A percentile compares a stretch with the other conserved stretches of the same genome.
Conservation (phyloP, 2,888 invertebrate genomes). For the Prosapia bicincta region DNA sequence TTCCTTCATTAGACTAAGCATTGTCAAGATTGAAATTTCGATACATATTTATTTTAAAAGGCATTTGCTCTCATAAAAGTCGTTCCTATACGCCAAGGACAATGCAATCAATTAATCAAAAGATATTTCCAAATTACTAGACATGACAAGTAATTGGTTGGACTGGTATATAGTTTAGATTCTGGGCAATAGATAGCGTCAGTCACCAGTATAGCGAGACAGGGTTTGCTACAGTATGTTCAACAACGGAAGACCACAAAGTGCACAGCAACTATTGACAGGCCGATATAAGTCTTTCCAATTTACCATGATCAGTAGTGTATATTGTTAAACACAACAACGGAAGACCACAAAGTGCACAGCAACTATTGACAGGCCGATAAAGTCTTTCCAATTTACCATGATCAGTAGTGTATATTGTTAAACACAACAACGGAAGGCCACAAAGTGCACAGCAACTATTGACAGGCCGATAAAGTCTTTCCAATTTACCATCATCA, state of each 20-base stretch:
- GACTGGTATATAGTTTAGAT: slow-evolving; percentile 2
- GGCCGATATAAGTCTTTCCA: no score
- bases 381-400: no score
- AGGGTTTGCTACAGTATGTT: background rate
- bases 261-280: background rate
- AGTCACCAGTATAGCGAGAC: background rate
- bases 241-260: background rate
- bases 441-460: background rate
- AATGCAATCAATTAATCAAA: background rate
- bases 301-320: no score
- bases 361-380: no score
- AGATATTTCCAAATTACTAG: background rate
- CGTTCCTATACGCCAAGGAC: background rate
- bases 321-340: no score
- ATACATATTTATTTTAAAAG: background rate
- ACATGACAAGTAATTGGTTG: background rate
- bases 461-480: no score
- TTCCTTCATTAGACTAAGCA: no score
- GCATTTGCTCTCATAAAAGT: background rate
- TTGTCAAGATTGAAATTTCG: background rate
- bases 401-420: no score
- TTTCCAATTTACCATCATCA: no score
- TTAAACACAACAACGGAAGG: background rate
- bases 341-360: background rate
- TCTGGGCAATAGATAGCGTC: background rate